Base-by-base conservation (phyloP, 2,888 invertebrate species). In the Strigamia crassipes region DNA sequence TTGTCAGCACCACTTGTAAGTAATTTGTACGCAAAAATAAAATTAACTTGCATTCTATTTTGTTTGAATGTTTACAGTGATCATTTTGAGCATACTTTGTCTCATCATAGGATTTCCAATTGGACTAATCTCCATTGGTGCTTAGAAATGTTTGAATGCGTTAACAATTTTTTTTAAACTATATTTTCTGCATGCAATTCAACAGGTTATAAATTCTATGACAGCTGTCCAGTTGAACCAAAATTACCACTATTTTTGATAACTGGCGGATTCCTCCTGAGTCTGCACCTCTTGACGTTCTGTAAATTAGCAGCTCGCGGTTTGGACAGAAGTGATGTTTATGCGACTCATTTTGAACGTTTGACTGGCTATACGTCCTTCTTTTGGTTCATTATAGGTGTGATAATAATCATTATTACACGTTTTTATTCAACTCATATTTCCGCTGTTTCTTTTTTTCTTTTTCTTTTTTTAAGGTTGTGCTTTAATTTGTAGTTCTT, bases 201-300 rank as follows among this genome's bases (percentile, higher is more conserved):
- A 56, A 73, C 73, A 73, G 73, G 73, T 23, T 73, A 73, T 31
- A 73, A 73, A 8, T 73, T 31, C 31, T 73, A 73, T 27, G 73
- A 73, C 8, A 73, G 73, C 1, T 73, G 73, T 13, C 73, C 73
- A n/a, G 6, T 31, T 27, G 73, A 73, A 27, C 73, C 73, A 3
- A 73, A 73, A 15, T 73, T 73, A n/a, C 73, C 73, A 27, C 12
- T 73, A n/a, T 73, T 73, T 73, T 73, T 73, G 31, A 73, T 73
- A 27, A 8, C 73, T 10, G 73, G 73, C 23, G 73, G 73, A 73
- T 73, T 73, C 13, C 73, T 73, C 3, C 31, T 73, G 12, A 73
- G 73, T 73, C 12, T 73, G n/a, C 73, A 73, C 27, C 31, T 73
- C 13, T 31, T 73, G 12, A 73, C 73, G 3, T 73, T 73, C 15